phyloP scores from a whole-genome alignment of 2,888 invertebrate genomes.

The Cataglyphis rosenhaueri region DNA sequence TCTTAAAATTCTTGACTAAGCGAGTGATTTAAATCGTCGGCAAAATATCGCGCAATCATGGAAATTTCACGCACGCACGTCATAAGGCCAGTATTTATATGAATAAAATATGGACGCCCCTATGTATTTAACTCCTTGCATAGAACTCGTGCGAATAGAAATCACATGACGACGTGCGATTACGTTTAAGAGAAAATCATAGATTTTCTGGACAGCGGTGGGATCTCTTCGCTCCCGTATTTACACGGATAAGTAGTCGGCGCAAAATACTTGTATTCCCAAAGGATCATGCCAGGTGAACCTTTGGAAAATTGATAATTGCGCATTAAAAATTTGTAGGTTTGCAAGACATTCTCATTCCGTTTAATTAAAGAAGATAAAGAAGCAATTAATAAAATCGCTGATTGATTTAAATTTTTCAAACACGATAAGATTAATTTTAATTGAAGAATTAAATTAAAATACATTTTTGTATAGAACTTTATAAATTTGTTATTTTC shows the following conservation, averaged over 20 bases:
- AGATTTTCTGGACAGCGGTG: neutral
- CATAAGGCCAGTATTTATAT: neutral
- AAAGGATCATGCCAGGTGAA: neutral
- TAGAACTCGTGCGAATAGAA: neutral
- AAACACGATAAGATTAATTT: neutral
- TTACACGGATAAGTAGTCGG: neutral
- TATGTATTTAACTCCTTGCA: neutral
- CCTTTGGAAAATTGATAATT: slow-evolving; percentile 5
- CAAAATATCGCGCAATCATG: slow-evolving; percentile 29
- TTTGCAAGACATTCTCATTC: neutral
- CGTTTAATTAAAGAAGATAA: neutral
- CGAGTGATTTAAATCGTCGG: neutral
- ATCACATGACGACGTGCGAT: neutral
- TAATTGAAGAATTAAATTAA: neutral
- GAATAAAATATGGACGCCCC: neutral
- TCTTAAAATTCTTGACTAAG: too few relatives aligned
- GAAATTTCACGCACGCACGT: neutral
- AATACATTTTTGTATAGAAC: neutral
- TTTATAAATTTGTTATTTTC: too few relatives aligned
- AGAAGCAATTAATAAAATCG: neutral
- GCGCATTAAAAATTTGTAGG: neutral
- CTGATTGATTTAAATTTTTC: neutral
- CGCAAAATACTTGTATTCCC: neutral
- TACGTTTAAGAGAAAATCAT: slow-evolving; percentile 18
- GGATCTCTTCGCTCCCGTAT: neutral